Conservation (phyloP, 2,797 vertebrate species). For the Cynodonichthys magdalenae region DNA sequence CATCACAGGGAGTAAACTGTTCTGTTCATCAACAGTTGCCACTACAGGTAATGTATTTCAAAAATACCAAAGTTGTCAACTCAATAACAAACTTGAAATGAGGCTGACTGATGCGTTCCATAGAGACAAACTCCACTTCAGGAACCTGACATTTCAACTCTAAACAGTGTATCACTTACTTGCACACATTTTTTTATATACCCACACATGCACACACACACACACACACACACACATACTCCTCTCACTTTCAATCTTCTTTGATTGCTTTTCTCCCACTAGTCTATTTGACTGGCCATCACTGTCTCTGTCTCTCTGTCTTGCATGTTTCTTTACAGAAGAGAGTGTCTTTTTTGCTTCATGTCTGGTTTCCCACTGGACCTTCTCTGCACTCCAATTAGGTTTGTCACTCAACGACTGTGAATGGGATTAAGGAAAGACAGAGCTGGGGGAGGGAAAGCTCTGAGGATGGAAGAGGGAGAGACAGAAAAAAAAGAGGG, state of each 20-base stretch:
- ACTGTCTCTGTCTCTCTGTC: conserved; percentile 57
- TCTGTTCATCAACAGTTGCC: conserved; percentile 1
- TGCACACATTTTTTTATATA: neutral
- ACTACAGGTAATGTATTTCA: conserved; percentile 21
- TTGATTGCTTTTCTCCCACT: conserved; percentile 57
- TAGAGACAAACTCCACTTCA: conserved; percentile 32
- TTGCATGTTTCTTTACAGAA: conserved; percentile 68
- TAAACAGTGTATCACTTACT: conserved; percentile 46
- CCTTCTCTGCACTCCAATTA: conserved; percentile 76
- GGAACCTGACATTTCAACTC: conserved; percentile 46
- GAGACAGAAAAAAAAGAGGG: neutral
- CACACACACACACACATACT: conserved; percentile 2
- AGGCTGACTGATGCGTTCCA: conserved; percentile 52
- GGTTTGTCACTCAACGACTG: conserved; percentile 79
- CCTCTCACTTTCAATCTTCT: conserved; percentile 34
- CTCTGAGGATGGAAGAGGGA: neutral
- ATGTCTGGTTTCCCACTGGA: conserved; percentile 70
- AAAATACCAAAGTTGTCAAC: conserved; percentile 17
- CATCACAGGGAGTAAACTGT: neutral
- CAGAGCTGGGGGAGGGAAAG: conserved; percentile 3
- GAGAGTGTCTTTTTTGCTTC: conserved; percentile 63
- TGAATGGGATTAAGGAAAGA: conserved; percentile 69
- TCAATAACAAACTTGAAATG: conserved; percentile 50
- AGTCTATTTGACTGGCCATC: conserved; percentile 68
- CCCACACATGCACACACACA: conserved; percentile 3